Percentiles rank a stretch among this genome's conserved stretches.
These are phyloP conservation scores for Ivindomyrus marchei DNA, from an alignment of 2,113 vertebrate genomes.

Conservation along the genomic window DNA sequence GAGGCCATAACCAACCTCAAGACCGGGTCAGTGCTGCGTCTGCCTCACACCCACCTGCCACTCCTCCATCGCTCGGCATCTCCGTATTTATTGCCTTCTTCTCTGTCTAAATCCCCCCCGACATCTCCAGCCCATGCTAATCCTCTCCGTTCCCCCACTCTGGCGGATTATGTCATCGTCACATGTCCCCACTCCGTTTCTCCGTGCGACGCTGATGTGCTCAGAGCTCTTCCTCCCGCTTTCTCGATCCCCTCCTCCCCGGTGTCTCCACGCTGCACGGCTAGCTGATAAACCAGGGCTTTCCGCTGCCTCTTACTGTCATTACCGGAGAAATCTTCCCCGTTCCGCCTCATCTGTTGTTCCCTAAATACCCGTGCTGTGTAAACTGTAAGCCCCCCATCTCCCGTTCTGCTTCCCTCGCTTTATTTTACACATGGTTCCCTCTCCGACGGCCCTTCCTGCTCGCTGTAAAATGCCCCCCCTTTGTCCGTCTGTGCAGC, in stretches of 20 bases:
- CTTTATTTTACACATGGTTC: constrained; percentile 38
- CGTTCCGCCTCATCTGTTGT: constrained; percentile 57
- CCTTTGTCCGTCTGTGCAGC: constrained; percentile 50
- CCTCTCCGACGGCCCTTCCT: neutral
- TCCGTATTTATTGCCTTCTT: neutral
- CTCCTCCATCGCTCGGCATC: neutral
- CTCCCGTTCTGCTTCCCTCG: neutral
- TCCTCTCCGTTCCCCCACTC: constrained; percentile 48
- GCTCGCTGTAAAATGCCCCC: constrained; percentile 12
- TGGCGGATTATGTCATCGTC: constrained; percentile 48
- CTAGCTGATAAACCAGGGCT: neutral
- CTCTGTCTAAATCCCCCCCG: constrained; percentile 16
- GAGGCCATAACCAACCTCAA: constrained; percentile 84
- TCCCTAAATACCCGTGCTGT: constrained; percentile 28
- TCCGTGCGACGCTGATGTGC: constrained; percentile 35
- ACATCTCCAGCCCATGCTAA: constrained; percentile 45
- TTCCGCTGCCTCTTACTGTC: constrained; percentile 17
- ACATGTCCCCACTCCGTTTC: constrained; percentile 33
- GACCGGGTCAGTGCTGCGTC: constrained; percentile 63
- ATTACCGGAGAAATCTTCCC: neutral
- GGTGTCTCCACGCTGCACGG: neutral
- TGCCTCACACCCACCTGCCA: neutral
- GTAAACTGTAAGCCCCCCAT: constrained; percentile 40
- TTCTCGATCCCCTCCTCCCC: constrained; percentile 7
- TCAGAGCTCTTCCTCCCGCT: constrained; percentile 12